A percentile compares a stretch with the other conserved stretches of the same genome.
phyloP scores from a whole-genome alignment of 1,140 invertebrate genomes.

The Trissolcus basalis region DNA sequence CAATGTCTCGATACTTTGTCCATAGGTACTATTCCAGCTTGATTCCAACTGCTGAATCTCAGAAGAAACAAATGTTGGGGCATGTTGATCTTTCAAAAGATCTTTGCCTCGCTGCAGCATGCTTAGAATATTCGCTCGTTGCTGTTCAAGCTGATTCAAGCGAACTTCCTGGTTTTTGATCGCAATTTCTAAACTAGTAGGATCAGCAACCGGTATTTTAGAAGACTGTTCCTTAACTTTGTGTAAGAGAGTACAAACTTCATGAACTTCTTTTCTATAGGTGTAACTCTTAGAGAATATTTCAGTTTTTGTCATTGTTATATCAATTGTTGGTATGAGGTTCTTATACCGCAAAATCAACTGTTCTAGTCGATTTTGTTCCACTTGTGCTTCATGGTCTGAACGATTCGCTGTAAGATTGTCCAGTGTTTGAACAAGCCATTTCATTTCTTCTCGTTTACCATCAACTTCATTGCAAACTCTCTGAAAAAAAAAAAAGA shows the following conservation, averaged over 20 bases:
- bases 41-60: constrained; percentile 89
- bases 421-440: constrained; percentile 93
- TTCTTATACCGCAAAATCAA: constrained; percentile 92
- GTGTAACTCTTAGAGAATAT: constrained; percentile 94
- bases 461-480: constrained; percentile 92
- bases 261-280: constrained; percentile 90
- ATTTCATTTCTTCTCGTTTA: constrained; percentile 94
- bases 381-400: constrained; percentile 85
- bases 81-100: constrained; percentile 88
- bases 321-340: constrained; percentile 92
- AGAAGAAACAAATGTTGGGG: constrained; percentile 89
- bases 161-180: constrained; percentile 87
- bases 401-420: constrained; percentile 88
- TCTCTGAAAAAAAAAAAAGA: constrained; percentile 77
- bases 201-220: constrained; percentile 80
- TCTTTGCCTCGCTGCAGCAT: constrained; percentile 94
- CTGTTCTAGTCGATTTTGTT: constrained; percentile 88
- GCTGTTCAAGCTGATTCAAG: constrained; percentile 88
- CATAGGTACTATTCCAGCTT: constrained; percentile 92
- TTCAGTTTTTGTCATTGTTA: constrained; percentile 93
- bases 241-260: constrained; percentile 86
- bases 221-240: constrained; percentile 84
- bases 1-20: constrained; percentile 87
- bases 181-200: constrained; percentile 84
- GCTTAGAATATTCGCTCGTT: constrained; percentile 90